phyloP scores from a whole-genome alignment of 2,888 invertebrate species.

The Epinotia demarniana region DNA sequence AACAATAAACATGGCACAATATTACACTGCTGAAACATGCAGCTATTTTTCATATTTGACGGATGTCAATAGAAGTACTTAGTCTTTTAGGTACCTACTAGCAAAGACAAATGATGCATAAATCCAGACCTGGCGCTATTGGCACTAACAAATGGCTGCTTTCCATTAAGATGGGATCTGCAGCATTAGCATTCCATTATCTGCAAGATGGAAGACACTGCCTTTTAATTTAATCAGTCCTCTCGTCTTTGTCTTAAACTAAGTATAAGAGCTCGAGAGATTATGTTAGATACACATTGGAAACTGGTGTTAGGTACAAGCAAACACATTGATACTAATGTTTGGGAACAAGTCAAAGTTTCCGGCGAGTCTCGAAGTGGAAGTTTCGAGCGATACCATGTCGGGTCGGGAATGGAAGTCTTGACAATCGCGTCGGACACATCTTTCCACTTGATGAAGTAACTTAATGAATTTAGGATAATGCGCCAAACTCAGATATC shows the following conservation, averaged over 20 bases:
- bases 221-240: conserved; percentile 18
- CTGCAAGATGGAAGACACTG: conserved; percentile 4
- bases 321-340: not conserved
- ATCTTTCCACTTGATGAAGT: conserved; percentile 4
- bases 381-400: conserved; percentile 10
- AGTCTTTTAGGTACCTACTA: not conserved
- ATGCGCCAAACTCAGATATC: not conserved
- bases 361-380: not conserved
- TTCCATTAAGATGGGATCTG: conserved; percentile 25
- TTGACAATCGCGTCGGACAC: not conserved
- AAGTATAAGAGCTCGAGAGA: not conserved
- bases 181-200: conserved; percentile 30
- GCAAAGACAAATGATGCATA: conserved; percentile 16
- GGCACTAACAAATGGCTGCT: conserved; percentile 22
- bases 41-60: not conserved
- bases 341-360: conserved; percentile 13
- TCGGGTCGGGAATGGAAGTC: not conserved
- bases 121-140: not conserved
- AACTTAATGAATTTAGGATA: not conserved
- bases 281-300: not conserved
- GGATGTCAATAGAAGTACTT: not conserved
- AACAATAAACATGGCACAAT: not conserved
- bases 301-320: not conserved
- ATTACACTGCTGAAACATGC: not conserved
- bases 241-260: conserved; percentile 2